phyloP scores from a whole-genome alignment of 1,140 invertebrate genomes.

The Cyphomyrmex costatus region DNA sequence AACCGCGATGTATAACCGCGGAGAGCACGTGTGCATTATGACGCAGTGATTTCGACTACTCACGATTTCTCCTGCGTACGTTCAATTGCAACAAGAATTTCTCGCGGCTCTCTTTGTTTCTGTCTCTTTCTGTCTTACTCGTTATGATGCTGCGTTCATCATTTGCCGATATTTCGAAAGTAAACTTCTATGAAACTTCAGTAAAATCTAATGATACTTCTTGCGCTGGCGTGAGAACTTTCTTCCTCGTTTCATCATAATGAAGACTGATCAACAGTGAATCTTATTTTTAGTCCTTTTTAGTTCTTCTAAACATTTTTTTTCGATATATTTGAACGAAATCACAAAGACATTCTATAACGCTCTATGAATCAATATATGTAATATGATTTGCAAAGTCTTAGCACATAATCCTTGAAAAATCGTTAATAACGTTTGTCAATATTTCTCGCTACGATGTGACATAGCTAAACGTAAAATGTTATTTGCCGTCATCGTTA shows the following conservation, averaged over 20 bases:
- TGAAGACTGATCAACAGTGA: constrained; percentile 56
- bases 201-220: constrained; percentile 73
- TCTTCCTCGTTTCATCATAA: constrained; percentile 38
- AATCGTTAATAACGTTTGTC: not conserved
- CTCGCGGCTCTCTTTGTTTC: constrained; percentile 11
- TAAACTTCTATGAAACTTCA: constrained; percentile 69
- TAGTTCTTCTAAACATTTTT: constrained; percentile 47
- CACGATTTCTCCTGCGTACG: constrained; percentile 63
- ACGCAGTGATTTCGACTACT: constrained; percentile 69
- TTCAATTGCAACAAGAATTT: constrained; percentile 66
- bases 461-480: constrained; percentile 2
- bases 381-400: not conserved
- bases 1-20: constrained; percentile 41
- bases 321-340: not conserved
- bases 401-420: not conserved
- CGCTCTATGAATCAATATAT: not conserved
- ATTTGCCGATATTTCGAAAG: constrained; percentile 76
- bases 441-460: not conserved
- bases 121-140: constrained; percentile 33
- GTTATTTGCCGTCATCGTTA: constrained; percentile 30
- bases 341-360: not conserved
- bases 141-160: constrained; percentile 73
- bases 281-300: constrained; percentile 47
- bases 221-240: constrained; percentile 47
- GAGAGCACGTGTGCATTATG: constrained; percentile 48